Conservation (phyloP, 2,888 invertebrate species). For the Noctua janthe region DNA sequence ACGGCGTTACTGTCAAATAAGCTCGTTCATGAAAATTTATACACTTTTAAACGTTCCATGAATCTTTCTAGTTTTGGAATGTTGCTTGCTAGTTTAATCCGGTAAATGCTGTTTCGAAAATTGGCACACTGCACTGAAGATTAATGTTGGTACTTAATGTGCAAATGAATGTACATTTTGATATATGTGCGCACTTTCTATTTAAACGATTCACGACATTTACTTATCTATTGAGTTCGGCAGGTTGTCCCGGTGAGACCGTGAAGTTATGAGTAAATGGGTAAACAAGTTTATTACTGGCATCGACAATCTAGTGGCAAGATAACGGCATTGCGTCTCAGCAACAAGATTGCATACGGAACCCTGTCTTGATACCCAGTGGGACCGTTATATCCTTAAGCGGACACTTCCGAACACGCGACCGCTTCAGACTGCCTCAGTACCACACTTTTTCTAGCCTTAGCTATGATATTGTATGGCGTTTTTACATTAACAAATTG, state of each 20-base stretch:
- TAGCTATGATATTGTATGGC: slow-evolving; percentile 37
- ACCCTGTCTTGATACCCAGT: slow-evolving; percentile 75
- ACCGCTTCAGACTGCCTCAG: slow-evolving; percentile 53
- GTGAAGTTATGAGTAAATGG: slow-evolving; percentile 69
- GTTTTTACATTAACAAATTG: slow-evolving; percentile 25
- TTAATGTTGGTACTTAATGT: slow-evolving; percentile 23
- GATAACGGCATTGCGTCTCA: slow-evolving; percentile 76
- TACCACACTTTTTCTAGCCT: slow-evolving; percentile 62
- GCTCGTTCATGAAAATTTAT: slow-evolving; percentile 39
- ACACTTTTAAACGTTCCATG: slow-evolving; percentile 17
- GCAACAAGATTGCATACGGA: slow-evolving; percentile 76
- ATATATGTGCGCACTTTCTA: slow-evolving; percentile 30
- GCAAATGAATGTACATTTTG: slow-evolving; percentile 7
- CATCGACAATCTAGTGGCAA: slow-evolving; percentile 63
- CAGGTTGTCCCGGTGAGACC: slow-evolving; percentile 38
- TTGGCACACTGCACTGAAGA: slow-evolving; percentile 25
- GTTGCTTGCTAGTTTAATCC: slow-evolving; percentile 17
- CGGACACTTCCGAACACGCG: slow-evolving; percentile 79
- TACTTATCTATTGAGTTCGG: slow-evolving; percentile 46
- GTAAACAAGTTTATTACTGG: slow-evolving; percentile 76
- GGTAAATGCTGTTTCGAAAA: slow-evolving; percentile 28
- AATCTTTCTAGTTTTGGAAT: slow-evolving; percentile 23
- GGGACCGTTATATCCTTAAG: slow-evolving; percentile 82
- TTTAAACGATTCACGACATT: slow-evolving; percentile 17
- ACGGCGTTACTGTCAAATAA: slow-evolving; percentile 46